Evolutionary conservation across 2,113 vertebrate genomes (phyloP).

Genomic region (Sciurus niger): DNA sequence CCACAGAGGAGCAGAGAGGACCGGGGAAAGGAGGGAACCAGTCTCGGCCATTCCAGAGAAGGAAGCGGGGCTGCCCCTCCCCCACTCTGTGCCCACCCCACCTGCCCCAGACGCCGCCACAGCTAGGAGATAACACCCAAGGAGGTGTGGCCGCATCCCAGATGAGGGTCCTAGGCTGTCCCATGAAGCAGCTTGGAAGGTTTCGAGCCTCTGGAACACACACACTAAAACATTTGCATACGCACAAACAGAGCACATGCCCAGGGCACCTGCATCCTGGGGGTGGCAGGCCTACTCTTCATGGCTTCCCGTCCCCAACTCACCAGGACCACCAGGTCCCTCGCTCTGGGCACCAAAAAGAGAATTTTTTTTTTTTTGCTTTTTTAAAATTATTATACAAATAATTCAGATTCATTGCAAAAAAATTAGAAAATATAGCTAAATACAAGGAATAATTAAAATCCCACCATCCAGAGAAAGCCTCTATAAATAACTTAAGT

Average conservation of each 20-base stretch:
- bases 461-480: background rate
- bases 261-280: fast-evolving
- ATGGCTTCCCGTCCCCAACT: background rate
- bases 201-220: background rate
- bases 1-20: background rate
- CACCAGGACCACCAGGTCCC: background rate
- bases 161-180: background rate
- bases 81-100: fast-evolving
- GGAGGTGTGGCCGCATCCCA: background rate
- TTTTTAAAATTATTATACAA: slow-evolving; percentile 18
- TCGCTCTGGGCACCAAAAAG: background rate
- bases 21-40: too few species aligned
- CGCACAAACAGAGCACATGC: fast-evolving
- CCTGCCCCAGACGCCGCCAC: background rate
- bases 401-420: slow-evolving; percentile 12
- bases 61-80: background rate
- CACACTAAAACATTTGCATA: fast-evolving
- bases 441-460: slow-evolving; percentile 31
- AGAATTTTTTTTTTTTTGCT: background rate
- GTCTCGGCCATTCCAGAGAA: background rate
- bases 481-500: background rate
- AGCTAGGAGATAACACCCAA: background rate
- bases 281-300: background rate
- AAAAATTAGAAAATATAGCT: slow-evolving; percentile 40
- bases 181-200: background rate